Conservation (phyloP, 2,113 vertebrate genomes). For the Phalacrocorax pelagicus region DNA sequence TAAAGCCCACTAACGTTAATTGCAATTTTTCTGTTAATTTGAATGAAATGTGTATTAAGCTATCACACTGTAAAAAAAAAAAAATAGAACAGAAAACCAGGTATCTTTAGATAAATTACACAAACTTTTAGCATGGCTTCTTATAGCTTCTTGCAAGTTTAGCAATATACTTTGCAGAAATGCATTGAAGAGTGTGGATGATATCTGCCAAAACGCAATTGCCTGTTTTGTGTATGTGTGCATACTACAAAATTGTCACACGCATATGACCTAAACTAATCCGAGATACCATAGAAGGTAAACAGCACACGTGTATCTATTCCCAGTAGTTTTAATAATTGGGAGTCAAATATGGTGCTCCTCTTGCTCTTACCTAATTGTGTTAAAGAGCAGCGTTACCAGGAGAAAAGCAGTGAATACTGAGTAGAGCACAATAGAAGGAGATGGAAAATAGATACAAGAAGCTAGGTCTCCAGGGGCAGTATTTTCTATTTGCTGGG, state of each 20-base stretch:
- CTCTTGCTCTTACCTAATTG: constrained; percentile 91
- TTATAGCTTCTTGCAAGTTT: neutral
- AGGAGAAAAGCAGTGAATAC: constrained; percentile 87
- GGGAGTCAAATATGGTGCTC: constrained; percentile 88
- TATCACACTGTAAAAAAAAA: neutral
- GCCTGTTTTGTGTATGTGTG: neutral
- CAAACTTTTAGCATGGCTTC: neutral
- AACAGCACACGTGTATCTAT: constrained; percentile 78
- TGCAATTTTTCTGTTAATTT: neutral
- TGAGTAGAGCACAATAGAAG: constrained; percentile 85
- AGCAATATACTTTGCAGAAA: neutral
- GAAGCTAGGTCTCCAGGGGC: constrained; percentile 89
- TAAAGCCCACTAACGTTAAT: neutral
- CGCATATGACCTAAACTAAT: constrained; percentile 4
- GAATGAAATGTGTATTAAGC: neutral
- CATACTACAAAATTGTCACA: constrained; percentile 5
- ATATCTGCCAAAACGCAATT: neutral
- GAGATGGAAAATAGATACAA: constrained; percentile 93
- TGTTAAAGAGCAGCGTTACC: constrained; percentile 93
- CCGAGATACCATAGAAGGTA: constrained; percentile 44
- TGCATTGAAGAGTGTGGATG: neutral
- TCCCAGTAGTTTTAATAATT: constrained; percentile 91
- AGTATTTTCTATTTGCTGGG: constrained; percentile 94
- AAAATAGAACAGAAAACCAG: neutral
- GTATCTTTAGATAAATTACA: neutral